phyloP scores from a whole-genome alignment of 2,888 invertebrate genomes.

The Halocaridina rubra region DNA sequence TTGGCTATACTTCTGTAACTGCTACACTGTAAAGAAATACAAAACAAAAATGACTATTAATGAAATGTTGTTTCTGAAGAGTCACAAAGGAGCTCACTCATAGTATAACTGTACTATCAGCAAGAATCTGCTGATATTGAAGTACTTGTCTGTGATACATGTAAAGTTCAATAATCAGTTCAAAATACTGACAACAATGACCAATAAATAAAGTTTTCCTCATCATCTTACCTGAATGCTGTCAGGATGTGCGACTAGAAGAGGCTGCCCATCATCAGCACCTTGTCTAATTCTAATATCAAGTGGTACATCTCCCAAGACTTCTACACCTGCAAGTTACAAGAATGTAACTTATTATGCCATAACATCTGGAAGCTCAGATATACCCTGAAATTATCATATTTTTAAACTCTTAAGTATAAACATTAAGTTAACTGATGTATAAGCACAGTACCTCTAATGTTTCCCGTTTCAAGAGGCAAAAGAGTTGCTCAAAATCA shows the following conservation, averaged over 20 bases:
- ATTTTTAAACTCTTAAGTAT: background rate
- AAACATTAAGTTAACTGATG: background rate
- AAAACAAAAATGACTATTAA: too few relatives aligned
- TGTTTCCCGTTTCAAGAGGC: too few relatives aligned
- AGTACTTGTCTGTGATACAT: too few relatives aligned
- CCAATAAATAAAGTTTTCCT: too few relatives aligned
- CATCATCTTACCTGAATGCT: slow-evolving; percentile 47
- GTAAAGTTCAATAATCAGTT: too few relatives aligned
- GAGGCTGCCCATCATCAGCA: slow-evolving; percentile 81
- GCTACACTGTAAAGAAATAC: background rate
- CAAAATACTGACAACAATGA: too few relatives aligned
- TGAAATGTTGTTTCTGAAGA: too few relatives aligned
- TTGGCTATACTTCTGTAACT: background rate
- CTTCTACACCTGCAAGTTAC: slow-evolving; percentile 69
- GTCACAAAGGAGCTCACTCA: too few relatives aligned
- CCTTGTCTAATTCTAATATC: slow-evolving; percentile 77
- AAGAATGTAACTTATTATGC: background rate
- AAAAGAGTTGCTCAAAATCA: too few relatives aligned
- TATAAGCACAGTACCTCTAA: too few relatives aligned
- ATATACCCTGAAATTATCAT: background rate
- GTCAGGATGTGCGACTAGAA: slow-evolving; percentile 76
- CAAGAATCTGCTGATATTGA: too few relatives aligned
- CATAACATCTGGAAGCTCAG: background rate
- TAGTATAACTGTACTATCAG: too few relatives aligned
- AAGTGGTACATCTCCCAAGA: slow-evolving; percentile 81